Base-by-base conservation (phyloP, 2,888 invertebrate species). In the Dryobotodes eremita region DNA sequence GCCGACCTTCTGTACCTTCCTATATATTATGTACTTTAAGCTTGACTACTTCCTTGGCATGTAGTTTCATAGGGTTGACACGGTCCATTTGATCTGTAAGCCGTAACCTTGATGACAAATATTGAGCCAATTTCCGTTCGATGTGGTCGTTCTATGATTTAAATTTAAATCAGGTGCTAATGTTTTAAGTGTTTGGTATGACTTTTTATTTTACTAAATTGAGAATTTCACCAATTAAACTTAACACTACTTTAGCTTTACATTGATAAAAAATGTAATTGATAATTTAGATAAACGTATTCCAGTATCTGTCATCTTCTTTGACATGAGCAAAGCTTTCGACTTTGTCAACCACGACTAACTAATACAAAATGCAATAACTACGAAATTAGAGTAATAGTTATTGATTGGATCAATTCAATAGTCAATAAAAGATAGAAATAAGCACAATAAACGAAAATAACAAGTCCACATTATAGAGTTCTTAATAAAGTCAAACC, bases 11-110 rank as follows among this genome's bases (percentile, higher is more conserved):
- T 79, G 80, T 11, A 2, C 0, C 1, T 31, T 15, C 1, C 23
- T 20, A 11, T 53, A 3, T 57, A 64, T 57, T 11, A 50, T 31
- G 1, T 64, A 23, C 13, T 59, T 57, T 55, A 36, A 36, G 81
- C 75, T 55, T 62, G 75, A 5, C 20, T 80, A 62, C 66, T 68
- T 81, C 11, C 36, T 20, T 1, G 79, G 81, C 61, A 75, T 61
- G 66, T 61, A 36, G 66, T 55, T 68, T 20, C 55, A 79, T 79
- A 75, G 66, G 79, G 66, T 75, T 81, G 75, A 68, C 81, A 50
- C 61, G 59, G 53, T 66, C 74, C 66, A 15, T 48, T 36, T 26
- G 75, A 68, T 15, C 36, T 48, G 53, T 55, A n/a, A 36, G 17
- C 46, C 15, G 50, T 46, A 64, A 80, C 36, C 66, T 75, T 65